phyloP scores from a whole-genome alignment of 2,888 invertebrate species.

The Acrobeloides nanus region DNA sequence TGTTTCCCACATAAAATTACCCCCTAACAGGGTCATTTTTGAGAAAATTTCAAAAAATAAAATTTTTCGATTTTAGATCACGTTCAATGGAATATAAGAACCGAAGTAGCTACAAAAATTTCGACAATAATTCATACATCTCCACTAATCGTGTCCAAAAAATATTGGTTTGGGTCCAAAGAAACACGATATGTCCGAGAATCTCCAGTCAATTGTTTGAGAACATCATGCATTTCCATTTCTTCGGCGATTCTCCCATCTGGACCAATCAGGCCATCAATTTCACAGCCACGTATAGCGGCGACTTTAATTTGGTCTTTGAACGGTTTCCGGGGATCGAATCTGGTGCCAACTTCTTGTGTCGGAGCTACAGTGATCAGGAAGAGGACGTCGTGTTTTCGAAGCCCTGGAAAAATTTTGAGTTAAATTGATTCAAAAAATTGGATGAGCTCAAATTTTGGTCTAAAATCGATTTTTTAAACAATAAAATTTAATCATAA shows the following conservation, averaged over 20 bases:
- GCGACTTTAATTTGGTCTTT: slow-evolving; percentile 64
- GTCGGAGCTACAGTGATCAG: slow-evolving; percentile 73
- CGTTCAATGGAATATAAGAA: too few species aligned
- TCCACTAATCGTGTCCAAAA: slow-evolving; percentile 36
- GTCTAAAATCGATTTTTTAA: background rate
- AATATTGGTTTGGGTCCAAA: slow-evolving; percentile 92
- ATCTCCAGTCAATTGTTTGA: slow-evolving; percentile 21
- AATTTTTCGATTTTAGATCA: too few species aligned
- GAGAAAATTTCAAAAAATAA: too few species aligned
- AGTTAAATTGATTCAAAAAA: background rate
- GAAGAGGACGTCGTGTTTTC: slow-evolving; percentile 97
- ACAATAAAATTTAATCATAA: slow-evolving; percentile 3
- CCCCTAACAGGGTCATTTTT: too few species aligned
- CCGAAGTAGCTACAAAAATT: too few species aligned
- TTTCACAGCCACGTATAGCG: slow-evolving; percentile 90
- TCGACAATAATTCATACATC: background rate
- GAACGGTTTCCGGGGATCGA: slow-evolving; percentile 42
- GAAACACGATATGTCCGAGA: slow-evolving; percentile 79
- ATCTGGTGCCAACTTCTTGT: slow-evolving; percentile 68
- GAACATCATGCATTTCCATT: slow-evolving; percentile 51
- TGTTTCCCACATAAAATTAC: too few species aligned
- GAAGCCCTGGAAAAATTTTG: slow-evolving; percentile 58
- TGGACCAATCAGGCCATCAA: slow-evolving; percentile 93
- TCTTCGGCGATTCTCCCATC: slow-evolving; percentile 93
- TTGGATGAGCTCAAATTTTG: background rate